A percentile compares a stretch with the other conserved stretches of the same genome.
Conservation (phyloP, 2,797 vertebrate species). For the Mormyrops attenuatus region DNA sequence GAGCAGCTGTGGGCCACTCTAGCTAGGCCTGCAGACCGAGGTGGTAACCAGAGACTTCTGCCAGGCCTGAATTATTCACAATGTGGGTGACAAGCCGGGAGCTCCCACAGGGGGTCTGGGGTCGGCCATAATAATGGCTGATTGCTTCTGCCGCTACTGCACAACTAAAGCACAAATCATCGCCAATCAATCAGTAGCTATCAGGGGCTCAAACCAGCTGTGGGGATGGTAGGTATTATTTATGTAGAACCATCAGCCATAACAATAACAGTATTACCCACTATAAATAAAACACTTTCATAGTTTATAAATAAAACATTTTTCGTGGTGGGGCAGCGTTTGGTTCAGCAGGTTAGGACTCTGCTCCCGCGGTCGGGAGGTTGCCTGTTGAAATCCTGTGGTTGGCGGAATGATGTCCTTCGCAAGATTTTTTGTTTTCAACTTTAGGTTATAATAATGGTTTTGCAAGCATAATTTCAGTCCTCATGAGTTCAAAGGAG, state of each 20-base stretch:
- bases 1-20: conserved; percentile 51
- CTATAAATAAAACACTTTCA: neutral
- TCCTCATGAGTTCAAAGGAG: neutral
- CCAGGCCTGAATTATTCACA: conserved; percentile 69
- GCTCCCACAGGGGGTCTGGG: neutral
- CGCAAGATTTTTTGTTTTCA: neutral
- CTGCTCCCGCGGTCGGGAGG: neutral
- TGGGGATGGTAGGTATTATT: neutral
- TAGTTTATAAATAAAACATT: neutral
- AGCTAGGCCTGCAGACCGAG: conserved; percentile 47
- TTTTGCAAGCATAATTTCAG: neutral
- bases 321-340: neutral
- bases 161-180: neutral
- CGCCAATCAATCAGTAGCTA: neutral
- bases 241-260: neutral
- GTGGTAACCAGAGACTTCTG: conserved; percentile 54
- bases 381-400: neutral
- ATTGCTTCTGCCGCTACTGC: neutral
- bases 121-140: neutral
- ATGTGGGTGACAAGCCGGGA: neutral
- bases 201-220: neutral
- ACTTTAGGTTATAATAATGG: neutral
- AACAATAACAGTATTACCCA: neutral
- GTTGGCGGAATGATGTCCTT: neutral
- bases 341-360: neutral